Evolutionary conservation across 2,113 vertebrate genomes (phyloP).

Genomic region (Setophaga kirtlandii): DNA sequence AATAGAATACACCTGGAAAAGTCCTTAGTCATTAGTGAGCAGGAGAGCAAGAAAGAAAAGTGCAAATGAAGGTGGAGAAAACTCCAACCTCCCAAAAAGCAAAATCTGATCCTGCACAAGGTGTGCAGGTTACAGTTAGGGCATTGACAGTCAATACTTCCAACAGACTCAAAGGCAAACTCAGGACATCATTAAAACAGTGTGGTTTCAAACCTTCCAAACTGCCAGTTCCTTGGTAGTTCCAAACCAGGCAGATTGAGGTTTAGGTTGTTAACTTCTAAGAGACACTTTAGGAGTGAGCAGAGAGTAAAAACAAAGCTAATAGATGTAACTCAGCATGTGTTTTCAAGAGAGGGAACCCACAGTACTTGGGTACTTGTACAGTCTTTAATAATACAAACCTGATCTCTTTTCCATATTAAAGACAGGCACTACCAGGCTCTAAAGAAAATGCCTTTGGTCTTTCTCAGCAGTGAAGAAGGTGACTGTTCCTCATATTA

Average conservation of each 20-base stretch:
- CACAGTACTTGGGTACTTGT: background rate
- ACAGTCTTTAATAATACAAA: background rate
- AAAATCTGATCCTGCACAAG: conserved; percentile 41
- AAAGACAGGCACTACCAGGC: background rate
- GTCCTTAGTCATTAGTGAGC: background rate
- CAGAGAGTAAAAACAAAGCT: background rate
- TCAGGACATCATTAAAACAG: background rate
- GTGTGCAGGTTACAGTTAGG: background rate
- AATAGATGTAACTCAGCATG: background rate
- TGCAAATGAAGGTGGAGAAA: background rate
- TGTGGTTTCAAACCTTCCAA: background rate
- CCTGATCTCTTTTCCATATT: background rate
- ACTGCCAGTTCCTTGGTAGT: background rate
- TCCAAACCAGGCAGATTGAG: background rate
- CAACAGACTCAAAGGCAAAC: background rate
- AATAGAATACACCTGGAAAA: background rate
- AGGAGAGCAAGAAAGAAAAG: background rate
- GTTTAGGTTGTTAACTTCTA: background rate
- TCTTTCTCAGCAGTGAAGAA: background rate
- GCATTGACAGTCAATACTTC: background rate
- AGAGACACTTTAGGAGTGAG: background rate
- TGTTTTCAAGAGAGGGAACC: background rate
- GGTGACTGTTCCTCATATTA: conserved; percentile 47
- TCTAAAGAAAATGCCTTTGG: background rate
- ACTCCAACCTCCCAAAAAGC: background rate